Conservation (phyloP, 2,888 invertebrate species). For the Geophilus truncorum region DNA sequence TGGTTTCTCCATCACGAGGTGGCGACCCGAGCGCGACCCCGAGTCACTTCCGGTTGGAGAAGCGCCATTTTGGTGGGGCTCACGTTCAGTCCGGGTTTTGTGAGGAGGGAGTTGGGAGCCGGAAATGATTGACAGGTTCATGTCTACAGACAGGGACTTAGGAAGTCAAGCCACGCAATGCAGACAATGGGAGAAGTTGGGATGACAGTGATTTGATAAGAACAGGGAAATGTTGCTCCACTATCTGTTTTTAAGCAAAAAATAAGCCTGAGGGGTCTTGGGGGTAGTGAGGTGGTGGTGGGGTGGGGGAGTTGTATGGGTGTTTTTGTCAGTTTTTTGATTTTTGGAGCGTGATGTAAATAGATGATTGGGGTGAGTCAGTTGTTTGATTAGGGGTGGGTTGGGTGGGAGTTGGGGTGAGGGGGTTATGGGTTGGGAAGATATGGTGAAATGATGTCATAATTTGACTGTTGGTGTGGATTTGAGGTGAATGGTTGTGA, state of each 20-base stretch:
- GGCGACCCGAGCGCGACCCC: background rate
- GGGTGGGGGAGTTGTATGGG: no score
- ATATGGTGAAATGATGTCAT: background rate
- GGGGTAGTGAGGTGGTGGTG: background rate
- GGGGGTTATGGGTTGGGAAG: background rate
- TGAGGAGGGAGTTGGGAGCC: background rate
- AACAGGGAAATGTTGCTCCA: no score
- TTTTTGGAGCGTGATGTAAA: no score
- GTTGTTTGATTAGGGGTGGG: no score
- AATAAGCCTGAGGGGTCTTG: background rate
- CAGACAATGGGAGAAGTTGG: background rate
- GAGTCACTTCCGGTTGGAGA: background rate
- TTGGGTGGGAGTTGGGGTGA: no score
- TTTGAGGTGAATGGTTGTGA: background rate
- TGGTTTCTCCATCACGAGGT: background rate
- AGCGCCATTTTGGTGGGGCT: background rate
- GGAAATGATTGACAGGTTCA: slow-evolving; percentile 10
- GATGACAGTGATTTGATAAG: background rate
- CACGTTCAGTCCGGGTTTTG: background rate
- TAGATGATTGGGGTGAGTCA: no score
- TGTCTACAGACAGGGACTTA: background rate
- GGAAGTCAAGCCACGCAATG: background rate
- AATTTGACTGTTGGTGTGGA: background rate
- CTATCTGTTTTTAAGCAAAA: background rate
- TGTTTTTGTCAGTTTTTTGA: no score